Conservation (phyloP, 2,113 vertebrate genomes). For the Aphyosemion australe region DNA sequence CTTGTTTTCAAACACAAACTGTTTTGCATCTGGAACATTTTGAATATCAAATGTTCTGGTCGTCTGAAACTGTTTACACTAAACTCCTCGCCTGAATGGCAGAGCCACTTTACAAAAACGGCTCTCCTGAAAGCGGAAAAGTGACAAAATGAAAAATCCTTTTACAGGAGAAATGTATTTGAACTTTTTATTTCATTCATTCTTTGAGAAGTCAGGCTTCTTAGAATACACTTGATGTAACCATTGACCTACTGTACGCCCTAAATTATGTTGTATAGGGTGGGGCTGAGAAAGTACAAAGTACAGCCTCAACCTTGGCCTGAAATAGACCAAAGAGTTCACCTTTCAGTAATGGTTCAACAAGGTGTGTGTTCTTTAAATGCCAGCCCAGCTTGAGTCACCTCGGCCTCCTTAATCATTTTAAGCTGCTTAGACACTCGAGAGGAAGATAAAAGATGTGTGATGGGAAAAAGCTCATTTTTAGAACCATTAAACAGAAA, state of each 20-base stretch:
- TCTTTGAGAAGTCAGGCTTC: too few species aligned
- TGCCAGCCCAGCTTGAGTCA: neutral
- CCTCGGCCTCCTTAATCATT: neutral
- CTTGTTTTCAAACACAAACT: constrained; percentile 1
- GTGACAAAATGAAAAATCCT: too few species aligned
- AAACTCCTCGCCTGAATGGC: neutral
- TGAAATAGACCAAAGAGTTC: constrained; percentile 21
- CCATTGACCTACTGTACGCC: neutral
- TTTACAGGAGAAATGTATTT: too few species aligned
- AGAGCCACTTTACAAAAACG: neutral
- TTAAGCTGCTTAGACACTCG: neutral
- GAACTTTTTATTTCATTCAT: too few species aligned
- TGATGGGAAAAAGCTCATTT: too few species aligned
- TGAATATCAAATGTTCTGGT: constrained; percentile 36
- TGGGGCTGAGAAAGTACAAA: constrained; percentile 5
- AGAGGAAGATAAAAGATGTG: neutral
- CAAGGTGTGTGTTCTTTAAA: constrained; percentile 2
- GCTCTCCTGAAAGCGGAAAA: neutral
- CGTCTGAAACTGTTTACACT: constrained; percentile 12
- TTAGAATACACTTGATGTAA: neutral
- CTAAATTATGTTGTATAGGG: constrained; percentile 6
- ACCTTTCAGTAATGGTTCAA: neutral
- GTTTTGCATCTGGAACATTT: constrained; percentile 22
- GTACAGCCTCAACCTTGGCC: constrained; percentile 14
- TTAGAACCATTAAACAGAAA: too few species aligned